These are phyloP conservation scores for Podotricha telesiphe DNA, from an alignment of 2,888 invertebrate species.

Conservation along the genomic window DNA sequence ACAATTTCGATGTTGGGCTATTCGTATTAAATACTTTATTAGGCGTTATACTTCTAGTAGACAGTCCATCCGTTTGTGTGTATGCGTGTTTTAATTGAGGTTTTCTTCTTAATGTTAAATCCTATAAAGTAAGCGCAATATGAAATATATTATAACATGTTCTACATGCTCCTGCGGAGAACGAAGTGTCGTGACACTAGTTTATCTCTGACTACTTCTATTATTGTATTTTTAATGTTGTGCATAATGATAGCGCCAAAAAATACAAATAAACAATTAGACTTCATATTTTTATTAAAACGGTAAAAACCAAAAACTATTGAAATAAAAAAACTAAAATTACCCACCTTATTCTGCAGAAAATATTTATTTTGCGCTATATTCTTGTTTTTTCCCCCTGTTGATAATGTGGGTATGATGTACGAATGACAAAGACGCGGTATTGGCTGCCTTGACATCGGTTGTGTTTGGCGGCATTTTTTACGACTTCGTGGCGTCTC, in stretches of 20 bases:
- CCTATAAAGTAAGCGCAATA: not conserved
- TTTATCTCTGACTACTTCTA: no score
- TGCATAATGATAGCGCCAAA: no score
- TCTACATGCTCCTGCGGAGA: no score
- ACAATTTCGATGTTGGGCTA: not conserved
- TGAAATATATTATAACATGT: not conserved
- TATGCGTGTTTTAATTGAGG: constrained; percentile 28
- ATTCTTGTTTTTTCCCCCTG: not conserved
- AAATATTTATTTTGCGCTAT: not conserved
- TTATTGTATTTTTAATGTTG: no score
- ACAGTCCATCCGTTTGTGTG: constrained; percentile 35
- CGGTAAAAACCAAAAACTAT: no score
- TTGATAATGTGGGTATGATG: constrained; percentile 39
- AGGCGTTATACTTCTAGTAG: not conserved
- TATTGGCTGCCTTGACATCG: constrained; percentile 45
- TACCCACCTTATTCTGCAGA: constrained; percentile 7
- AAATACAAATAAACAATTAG: no score
- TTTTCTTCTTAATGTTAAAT: constrained; percentile 16
- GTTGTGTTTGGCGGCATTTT: constrained; percentile 30
- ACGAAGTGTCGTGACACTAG: no score
- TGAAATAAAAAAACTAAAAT: not conserved
- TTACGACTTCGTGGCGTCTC: constrained; percentile 26
- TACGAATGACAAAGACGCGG: constrained; percentile 55
- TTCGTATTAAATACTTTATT: constrained; percentile 10
- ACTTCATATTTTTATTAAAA: no score